A percentile compares a stretch with the other conserved stretches of the same genome.
phyloP scores from a whole-genome alignment of 2,888 invertebrate genomes.

The Epirrita christyi region DNA sequence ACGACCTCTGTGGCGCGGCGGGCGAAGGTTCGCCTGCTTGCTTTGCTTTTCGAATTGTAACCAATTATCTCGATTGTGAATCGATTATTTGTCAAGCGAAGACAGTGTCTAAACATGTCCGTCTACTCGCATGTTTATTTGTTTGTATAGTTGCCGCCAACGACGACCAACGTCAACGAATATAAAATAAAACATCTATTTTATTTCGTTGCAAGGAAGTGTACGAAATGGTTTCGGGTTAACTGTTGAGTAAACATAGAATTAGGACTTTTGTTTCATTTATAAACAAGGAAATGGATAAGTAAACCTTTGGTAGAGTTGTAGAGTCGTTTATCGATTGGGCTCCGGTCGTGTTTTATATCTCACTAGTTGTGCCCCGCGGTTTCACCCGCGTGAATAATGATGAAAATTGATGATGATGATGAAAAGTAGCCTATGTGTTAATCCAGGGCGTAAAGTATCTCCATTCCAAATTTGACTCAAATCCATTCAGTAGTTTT shows the following conservation, averaged over 20 bases:
- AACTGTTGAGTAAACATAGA: not conserved
- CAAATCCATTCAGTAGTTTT: too few relatives aligned
- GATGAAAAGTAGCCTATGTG: too few relatives aligned
- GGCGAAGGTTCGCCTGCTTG: too few relatives aligned
- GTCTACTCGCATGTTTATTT: conserved; percentile 44
- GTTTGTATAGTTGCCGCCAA: conserved; percentile 46
- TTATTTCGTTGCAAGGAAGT: conserved; percentile 22
- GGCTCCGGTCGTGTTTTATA: too few relatives aligned
- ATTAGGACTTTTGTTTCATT: conserved; percentile 24
- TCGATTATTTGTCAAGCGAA: conserved; percentile 47
- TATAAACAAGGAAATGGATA: conserved; percentile 22
- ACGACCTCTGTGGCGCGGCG: too few relatives aligned
- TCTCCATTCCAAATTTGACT: too few relatives aligned
- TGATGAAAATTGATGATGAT: too few relatives aligned
- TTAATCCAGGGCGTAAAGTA: too few relatives aligned
- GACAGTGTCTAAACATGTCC: conserved; percentile 55
- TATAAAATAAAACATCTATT: conserved; percentile 35
- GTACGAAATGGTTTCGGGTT: conserved; percentile 11
- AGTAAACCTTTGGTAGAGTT: conserved; percentile 40
- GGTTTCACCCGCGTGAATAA: too few relatives aligned
- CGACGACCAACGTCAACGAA: conserved; percentile 31
- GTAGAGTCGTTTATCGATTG: too few relatives aligned
- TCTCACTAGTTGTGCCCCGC: too few relatives aligned
- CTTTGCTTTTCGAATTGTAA: conserved; percentile 14
- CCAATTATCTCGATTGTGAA: conserved; percentile 21